Evolutionary conservation across 2,888 invertebrate species (phyloP), one percentile per base, ranked within the genome.

Genomic region (Pseudoips prasinana): DNA sequence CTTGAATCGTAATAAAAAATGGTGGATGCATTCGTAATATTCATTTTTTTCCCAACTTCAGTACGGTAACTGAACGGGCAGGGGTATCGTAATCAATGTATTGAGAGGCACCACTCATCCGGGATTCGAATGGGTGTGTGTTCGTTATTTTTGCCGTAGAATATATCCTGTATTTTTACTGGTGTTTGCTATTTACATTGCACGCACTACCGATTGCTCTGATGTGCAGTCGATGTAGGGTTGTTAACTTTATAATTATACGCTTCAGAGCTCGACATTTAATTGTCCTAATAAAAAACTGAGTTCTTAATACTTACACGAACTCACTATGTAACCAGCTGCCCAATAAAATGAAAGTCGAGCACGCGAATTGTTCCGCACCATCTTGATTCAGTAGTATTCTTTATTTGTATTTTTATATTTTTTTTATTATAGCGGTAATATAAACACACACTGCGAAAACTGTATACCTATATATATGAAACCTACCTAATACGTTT

Each of bases 181-280:
- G 58, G 52, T 65, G 68, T 69, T 66, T 63, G 69, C 65, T 69
- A 64, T 72, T 76, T 72, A 63, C 65, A 58, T 39, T 60, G 62
- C 58, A 60, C 67, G 61, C 64, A 58, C 55, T 46, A 58, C 39
- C 51, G 61, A 58, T 67, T 65, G 69, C 64, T 58, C 58, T 58
- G 57, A 55, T 44, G 35, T 47, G 51, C 46, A 61, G 38, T 28
- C 8, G 18, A 17, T 22, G 7, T 51, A 63, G 58, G 52, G 52
- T 10, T 58, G 58, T 8, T 18, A 7, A 14, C 2, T 3, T n/a
- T 24, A 25, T 25, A 17, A 14, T 20, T 32, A 14, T 14, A n/a
- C 5, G 14, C 5, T 14, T 14, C 14, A 14, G 14, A n/a, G n/a
- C n/a, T n/a, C n/a, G n/a, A n/a, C n/a, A n/a, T n/a, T n/a, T n/a